Evolutionary conservation across 1,140 invertebrate genomes (phyloP), one percentile per base, ranked within the genome.

Genomic region (Danaus melanippus): DNA sequence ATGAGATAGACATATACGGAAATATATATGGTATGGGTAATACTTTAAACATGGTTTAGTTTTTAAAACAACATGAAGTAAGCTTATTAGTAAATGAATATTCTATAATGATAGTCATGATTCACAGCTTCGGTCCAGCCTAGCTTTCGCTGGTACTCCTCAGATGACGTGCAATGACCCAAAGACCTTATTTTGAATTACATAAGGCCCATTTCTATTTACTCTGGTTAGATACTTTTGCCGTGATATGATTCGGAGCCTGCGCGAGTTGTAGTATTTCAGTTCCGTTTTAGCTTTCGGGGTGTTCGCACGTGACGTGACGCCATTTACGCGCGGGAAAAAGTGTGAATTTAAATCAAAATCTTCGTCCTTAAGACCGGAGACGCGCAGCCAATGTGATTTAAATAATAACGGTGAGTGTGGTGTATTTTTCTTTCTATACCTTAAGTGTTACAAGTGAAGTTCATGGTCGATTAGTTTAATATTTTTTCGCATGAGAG

Each of bases 161-260:
- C 21, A 32, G 0, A 68, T 62, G 58, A 54, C 44, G 32, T 53
- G 58, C 67, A 50, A 50, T 51, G 58, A 42, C 42, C 32, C 46
- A 32, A 55, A 11, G 9, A 7, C n/a, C 53, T 55, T 57, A 57
- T 32, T 17, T 8, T 3, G 12, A 12, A 21, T 5, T 17, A 0
- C n/a, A 41, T 57, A 57, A 51, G 32, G 44, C 43, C 42, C 10
- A 51, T 51, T 42, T 42, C 4, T 17, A 15, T 45, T 21, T 45
- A 32, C 40, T 21, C 48, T 42, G 55, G 46, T 57, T 49, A 42
- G 42, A 44, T 32, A 32, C 21, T 55, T 21, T 57, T 56, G 59
- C 67, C 60, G 60, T 70, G 66, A 64, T 69, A 69, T 69, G 64
- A 67, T 59, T 71, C 67, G 68, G 73, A 76, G 73, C 67, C 73